Base-by-base conservation (phyloP, 2,113 vertebrate genomes). In the Rynchops niger region DNA sequence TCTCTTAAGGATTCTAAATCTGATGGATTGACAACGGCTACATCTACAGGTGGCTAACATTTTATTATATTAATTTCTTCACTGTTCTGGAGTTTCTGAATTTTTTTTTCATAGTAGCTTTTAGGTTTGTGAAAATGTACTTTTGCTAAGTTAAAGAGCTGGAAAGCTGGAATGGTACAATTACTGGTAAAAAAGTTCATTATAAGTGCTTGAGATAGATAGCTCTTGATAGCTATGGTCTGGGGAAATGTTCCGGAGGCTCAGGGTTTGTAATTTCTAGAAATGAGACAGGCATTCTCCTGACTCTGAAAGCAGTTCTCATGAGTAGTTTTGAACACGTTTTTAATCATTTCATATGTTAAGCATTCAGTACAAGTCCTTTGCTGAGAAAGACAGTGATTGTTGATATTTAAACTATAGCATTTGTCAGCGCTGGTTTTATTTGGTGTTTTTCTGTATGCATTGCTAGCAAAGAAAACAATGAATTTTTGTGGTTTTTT, bases 31-130 rank as follows among this genome's bases (percentile, higher is more conserved):
- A 93, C 97, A 78, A 95, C 96, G 56, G 63, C 98, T 62, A 98
- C 98, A 22, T 98, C 99, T 93, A 94, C 98, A 98, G 99, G 99
- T 99, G 97, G 90, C 88, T 95, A 95, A 93, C 25, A 50, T 95
- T 94, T 96, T 94, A 80, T 88, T 94, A 13, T 43, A 87, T 62
- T 91, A 79, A 79, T 61, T 94, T 42, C 34, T 96, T 18, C 19
- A 36, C 14, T 78, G 19, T 69, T 59, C 38, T 77, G n/a, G 29
- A 76, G 79, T 82, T 89, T 73, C 32, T 55, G 55, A 38, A 12
- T 4, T 34, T 30, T 69, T 74, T 74, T n/a, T 59, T 74, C 65
- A n/a, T 5, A 84, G 32, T 95, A 78, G 43, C 10, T 81, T 95
- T 87, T 89, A 70, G 56, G 15, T 63, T 76, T 58, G 65, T 61